These are phyloP conservation scores for Heliconius himera DNA, from an alignment of 1,140 invertebrate genomes.

Conservation along the genomic window DNA sequence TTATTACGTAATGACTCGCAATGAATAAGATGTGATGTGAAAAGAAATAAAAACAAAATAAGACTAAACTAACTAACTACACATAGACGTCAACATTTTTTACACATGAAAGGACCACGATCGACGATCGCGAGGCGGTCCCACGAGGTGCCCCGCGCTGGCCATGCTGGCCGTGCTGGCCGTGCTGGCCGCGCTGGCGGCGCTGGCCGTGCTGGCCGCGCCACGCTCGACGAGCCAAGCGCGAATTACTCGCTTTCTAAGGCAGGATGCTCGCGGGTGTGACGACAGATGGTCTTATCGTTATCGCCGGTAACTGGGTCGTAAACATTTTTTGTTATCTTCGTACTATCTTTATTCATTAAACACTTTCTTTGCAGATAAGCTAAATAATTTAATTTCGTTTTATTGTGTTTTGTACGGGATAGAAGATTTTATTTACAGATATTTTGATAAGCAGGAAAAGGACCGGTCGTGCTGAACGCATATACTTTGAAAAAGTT, in stretches of 20 bases:
- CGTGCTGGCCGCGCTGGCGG: no score
- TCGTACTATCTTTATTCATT: not conserved
- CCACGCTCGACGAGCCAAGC: conserved; percentile 58
- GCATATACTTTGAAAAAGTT: no score
- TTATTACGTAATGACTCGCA: no score
- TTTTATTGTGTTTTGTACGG: not conserved
- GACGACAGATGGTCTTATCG: conserved; percentile 38
- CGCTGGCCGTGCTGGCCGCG: no score
- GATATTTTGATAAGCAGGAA: not conserved
- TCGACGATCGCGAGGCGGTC: conserved; percentile 59
- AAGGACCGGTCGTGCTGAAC: no score
- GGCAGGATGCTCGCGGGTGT: conserved; percentile 41
- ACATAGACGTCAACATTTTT: not conserved
- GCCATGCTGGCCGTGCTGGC: no score
- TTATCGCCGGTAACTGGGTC: conserved; percentile 32
- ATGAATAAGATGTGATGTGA: no score
- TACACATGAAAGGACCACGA: conserved; percentile 55
- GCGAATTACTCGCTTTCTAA: conserved; percentile 70
- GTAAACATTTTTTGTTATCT: conserved; percentile 25
- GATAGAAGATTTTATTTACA: not conserved
- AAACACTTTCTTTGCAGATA: conserved; percentile 1
- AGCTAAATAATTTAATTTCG: not conserved
- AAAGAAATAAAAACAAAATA: not conserved
- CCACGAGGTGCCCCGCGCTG: conserved; percentile 35
- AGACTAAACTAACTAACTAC: not conserved